These are phyloP conservation scores for Salvelinus alpinus DNA, from an alignment of 2,113 vertebrate genomes.

Conservation along the genomic window DNA sequence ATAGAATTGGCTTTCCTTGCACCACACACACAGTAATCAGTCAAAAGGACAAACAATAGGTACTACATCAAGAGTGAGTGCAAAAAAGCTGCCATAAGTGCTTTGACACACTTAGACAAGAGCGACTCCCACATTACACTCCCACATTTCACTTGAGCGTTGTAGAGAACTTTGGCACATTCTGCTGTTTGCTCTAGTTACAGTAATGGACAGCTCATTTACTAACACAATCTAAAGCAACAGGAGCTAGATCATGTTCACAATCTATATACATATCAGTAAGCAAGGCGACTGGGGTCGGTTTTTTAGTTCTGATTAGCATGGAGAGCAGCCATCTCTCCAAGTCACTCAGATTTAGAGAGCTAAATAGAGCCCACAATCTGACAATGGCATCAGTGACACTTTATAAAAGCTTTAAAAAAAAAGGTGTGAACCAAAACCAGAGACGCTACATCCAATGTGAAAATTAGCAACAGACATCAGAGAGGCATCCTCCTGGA, in stretches of 20 bases:
- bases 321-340: constrained; percentile 43
- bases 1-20: constrained; percentile 20
- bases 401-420: constrained; percentile 39
- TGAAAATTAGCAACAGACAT: constrained; percentile 55
- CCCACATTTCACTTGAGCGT: constrained; percentile 3
- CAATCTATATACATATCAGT: constrained; percentile 45
- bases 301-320: constrained; percentile 49
- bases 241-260: constrained; percentile 43
- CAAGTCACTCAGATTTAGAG: constrained; percentile 58
- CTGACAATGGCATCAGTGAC: constrained; percentile 40
- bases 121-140: not conserved
- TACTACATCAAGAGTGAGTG: constrained; percentile 26
- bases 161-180: constrained; percentile 47
- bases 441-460: constrained; percentile 24
- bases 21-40: constrained; percentile 20
- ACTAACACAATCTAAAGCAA: constrained; percentile 32
- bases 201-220: constrained; percentile 17
- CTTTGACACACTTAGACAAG: not conserved
- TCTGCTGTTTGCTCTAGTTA: constrained; percentile 49
- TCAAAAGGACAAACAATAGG: constrained; percentile 39
- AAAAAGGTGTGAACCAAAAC: constrained; percentile 26
- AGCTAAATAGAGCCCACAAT: constrained; percentile 46
- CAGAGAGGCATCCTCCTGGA: constrained; percentile 58
- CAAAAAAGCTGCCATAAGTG: constrained; percentile 10
- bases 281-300: constrained; percentile 24